Conservation (phyloP, 2,113 vertebrate genomes). For the Panthera uncia region DNA sequence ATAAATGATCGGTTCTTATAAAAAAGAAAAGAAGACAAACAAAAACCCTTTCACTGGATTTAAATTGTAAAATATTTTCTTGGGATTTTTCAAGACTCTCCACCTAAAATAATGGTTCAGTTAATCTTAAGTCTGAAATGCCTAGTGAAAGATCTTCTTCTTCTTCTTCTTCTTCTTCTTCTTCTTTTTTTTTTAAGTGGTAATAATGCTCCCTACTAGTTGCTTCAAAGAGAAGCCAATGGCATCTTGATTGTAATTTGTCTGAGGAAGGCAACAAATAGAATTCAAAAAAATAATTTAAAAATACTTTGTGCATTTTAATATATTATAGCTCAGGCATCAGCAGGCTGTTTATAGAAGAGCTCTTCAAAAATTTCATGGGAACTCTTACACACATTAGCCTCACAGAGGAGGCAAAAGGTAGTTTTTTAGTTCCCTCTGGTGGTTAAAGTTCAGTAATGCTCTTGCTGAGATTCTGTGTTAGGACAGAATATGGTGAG, state of each 20-base stretch:
- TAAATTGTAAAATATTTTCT: neutral
- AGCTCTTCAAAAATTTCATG: neutral
- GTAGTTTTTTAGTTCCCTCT: slow-evolving; percentile 80
- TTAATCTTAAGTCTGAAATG: neutral
- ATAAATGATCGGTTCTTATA: neutral
- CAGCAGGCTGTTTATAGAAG: neutral
- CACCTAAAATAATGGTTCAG: neutral
- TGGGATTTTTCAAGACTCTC: neutral
- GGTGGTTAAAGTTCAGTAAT: slow-evolving; percentile 71
- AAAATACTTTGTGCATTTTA: neutral
- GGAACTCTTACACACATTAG: neutral
- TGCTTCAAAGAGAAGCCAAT: slow-evolving; percentile 5
- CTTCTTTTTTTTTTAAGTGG: neutral
- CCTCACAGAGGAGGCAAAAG: neutral
- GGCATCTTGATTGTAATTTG: neutral
- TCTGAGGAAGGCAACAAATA: neutral
- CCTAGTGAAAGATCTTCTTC: neutral
- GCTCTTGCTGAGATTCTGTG: neutral
- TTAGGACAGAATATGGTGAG: neutral
- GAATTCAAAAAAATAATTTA: neutral
- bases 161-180: too few relatives aligned
- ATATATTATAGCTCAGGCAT: neutral
- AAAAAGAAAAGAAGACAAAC: neutral
- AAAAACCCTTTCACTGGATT: neutral
- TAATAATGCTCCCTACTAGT: neutral